Evolutionary conservation across 2,797 vertebrate species (phyloP).

Genomic region (Sebastes hubbsi): DNA sequence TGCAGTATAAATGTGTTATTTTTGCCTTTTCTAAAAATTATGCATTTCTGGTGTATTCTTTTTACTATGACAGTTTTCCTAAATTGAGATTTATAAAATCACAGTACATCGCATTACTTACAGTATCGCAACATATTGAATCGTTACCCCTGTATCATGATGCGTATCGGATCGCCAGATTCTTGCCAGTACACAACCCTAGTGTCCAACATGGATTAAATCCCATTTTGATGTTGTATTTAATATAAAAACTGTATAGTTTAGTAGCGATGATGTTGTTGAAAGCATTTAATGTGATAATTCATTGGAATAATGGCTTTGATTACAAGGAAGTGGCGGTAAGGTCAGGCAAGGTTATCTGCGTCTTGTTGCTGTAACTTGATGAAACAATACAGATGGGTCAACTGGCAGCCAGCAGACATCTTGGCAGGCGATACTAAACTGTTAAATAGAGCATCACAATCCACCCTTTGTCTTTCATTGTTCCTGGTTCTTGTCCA

Average conservation of each 20-base stretch:
- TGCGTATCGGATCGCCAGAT: too few relatives aligned
- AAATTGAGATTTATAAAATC: too few relatives aligned
- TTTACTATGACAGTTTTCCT: too few relatives aligned
- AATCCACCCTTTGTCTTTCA: conserved; percentile 47
- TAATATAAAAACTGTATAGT: background rate
- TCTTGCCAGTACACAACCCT: too few relatives aligned
- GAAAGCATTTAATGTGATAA: background rate
- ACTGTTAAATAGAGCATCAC: conserved; percentile 43
- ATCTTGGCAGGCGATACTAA: conserved; percentile 21
- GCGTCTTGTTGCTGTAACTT: conserved; percentile 30
- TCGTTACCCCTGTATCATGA: too few relatives aligned
- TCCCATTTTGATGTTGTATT: conserved; percentile 13
- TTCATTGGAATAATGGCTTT: conserved; percentile 1
- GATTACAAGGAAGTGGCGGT: background rate
- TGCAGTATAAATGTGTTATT: too few relatives aligned
- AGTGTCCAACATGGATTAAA: conserved; percentile 23
- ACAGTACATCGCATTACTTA: too few relatives aligned
- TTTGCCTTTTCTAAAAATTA: too few relatives aligned
- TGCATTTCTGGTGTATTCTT: too few relatives aligned
- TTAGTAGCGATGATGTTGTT: background rate
- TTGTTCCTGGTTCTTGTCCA: conserved; percentile 17
- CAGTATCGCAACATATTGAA: too few relatives aligned
- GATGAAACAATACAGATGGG: conserved; percentile 43
- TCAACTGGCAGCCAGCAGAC: conserved; percentile 25
- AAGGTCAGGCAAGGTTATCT: background rate